These are phyloP conservation scores for Andrena camellia DNA, from an alignment of 2,888 invertebrate species.

Conservation along the genomic window DNA sequence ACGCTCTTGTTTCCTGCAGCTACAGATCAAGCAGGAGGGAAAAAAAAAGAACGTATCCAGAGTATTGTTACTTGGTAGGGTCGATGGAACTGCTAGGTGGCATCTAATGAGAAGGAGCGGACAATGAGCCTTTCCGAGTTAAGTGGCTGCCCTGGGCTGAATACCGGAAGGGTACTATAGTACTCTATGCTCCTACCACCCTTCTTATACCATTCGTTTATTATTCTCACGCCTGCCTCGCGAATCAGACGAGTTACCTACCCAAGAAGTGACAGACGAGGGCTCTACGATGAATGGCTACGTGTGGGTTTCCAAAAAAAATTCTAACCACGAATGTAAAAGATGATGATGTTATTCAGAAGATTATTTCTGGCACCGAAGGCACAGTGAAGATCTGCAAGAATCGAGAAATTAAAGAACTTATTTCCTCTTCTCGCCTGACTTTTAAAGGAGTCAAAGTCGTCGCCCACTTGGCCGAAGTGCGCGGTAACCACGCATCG, in stretches of 20 bases:
- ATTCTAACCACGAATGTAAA: not conserved
- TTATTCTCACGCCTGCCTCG: constrained; percentile 66
- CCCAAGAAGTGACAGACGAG: constrained; percentile 12
- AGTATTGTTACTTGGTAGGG: constrained; percentile 65
- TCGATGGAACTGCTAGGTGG: constrained; percentile 70
- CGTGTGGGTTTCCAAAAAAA: constrained; percentile 6
- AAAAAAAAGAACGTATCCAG: constrained; percentile 61
- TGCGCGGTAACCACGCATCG: too few relatives aligned
- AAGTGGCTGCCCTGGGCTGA: constrained; percentile 65
- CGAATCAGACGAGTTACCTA: constrained; percentile 63
- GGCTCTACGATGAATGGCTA: constrained; percentile 26
- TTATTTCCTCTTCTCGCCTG: not conserved
- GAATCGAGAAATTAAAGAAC: not conserved
- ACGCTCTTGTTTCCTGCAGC: constrained; percentile 60
- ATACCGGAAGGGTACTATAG: constrained; percentile 56
- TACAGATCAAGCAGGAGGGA: constrained; percentile 60
- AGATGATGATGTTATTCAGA: not conserved
- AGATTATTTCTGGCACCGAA: not conserved
- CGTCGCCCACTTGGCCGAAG: too few relatives aligned
- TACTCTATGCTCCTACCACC: constrained; percentile 55
- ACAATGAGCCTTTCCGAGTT: constrained; percentile 69
- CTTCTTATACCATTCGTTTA: constrained; percentile 68
- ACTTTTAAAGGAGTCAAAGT: not conserved
- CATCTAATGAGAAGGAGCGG: constrained; percentile 71
- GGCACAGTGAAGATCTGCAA: not conserved